A percentile compares a stretch with the other conserved stretches of the same genome.
These are phyloP conservation scores for Drosophila fungiperda DNA, from an alignment of 2,888 invertebrate genomes.

Conservation along the genomic window DNA sequence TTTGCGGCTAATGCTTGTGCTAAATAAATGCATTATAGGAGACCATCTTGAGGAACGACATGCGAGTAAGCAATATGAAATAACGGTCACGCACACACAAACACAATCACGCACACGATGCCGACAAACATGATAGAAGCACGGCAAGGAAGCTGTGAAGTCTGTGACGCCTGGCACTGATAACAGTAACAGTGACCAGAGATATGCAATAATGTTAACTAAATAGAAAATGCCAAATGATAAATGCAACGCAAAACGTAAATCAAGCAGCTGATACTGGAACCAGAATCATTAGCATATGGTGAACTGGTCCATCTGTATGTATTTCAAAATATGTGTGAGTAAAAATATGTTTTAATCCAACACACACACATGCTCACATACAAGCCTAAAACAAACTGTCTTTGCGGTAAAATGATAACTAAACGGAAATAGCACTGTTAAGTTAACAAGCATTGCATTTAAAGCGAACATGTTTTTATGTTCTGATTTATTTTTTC, in stretches of 20 bases:
- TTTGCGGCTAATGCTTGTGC: constrained; percentile 7
- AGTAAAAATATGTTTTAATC: background rate
- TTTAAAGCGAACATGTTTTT: background rate
- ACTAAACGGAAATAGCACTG: background rate
- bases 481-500: background rate
- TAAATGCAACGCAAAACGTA: constrained; percentile 3
- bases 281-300: background rate
- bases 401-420: background rate
- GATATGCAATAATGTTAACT: background rate
- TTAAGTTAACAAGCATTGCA: constrained; percentile 4
- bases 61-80: constrained; percentile 3
- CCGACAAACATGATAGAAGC: constrained; percentile 30
- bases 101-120: constrained; percentile 12
- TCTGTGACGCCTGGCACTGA: constrained; percentile 19
- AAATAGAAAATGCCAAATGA: constrained; percentile 5
- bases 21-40: constrained; percentile 49
- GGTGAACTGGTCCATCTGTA: background rate
- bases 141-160: constrained; percentile 37
- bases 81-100: constrained; percentile 36
- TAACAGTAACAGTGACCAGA: constrained; percentile 26
- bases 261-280: background rate
- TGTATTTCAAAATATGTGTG: background rate
- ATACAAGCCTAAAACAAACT: background rate
- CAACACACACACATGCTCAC: background rate
- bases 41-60: constrained; percentile 33